These are phyloP conservation scores for Phalacrocorax aristotelis DNA, from an alignment of 2,113 vertebrate species.

Conservation along the genomic window DNA sequence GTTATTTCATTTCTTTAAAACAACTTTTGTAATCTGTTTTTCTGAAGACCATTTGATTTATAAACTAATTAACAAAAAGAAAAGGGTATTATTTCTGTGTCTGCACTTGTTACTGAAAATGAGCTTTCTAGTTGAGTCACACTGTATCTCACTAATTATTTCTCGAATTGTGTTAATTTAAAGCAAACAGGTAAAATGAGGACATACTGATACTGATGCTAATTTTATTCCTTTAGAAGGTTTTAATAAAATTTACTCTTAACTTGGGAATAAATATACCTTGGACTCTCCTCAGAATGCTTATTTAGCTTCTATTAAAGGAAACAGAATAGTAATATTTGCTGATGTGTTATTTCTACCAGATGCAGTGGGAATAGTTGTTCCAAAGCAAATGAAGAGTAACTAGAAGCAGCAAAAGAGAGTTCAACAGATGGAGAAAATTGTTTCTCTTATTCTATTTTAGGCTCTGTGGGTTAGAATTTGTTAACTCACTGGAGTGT, in stretches of 20 bases:
- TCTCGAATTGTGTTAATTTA: neutral
- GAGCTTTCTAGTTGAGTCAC: neutral
- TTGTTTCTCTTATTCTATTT: constrained; percentile 30
- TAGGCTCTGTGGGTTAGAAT: constrained; percentile 39
- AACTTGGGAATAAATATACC: neutral
- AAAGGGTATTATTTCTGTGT: neutral
- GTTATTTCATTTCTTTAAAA: neutral
- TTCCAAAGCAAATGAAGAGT: neutral
- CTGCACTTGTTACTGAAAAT: neutral
- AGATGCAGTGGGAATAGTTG: neutral
- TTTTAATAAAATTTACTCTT: neutral
- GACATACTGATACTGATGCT: neutral
- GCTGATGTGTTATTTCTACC: neutral
- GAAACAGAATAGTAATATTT: neutral
- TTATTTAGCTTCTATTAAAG: neutral
- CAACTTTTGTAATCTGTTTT: neutral
- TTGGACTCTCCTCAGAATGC: neutral
- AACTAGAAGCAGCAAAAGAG: neutral
- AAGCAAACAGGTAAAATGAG: neutral
- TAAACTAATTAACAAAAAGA: neutral
- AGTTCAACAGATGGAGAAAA: neutral
- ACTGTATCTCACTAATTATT: neutral
- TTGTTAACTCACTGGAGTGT: constrained; percentile 50
- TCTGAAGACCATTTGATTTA: neutral
- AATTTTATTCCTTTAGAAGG: neutral